phyloP scores from a whole-genome alignment of 2,113 vertebrate genomes.

The Pseudolaguvia tuberculata region DNA sequence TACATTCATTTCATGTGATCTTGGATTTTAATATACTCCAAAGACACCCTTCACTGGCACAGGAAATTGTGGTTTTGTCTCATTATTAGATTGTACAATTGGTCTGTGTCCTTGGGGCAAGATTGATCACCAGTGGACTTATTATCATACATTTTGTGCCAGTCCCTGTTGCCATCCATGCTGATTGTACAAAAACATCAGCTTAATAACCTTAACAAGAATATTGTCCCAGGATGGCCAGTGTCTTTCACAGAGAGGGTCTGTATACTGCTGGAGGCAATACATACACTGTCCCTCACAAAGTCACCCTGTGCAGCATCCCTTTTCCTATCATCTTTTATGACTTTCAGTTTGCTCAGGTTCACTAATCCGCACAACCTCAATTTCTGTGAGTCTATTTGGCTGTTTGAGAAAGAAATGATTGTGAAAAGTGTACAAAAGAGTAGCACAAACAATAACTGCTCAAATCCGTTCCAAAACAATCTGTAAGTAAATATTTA shows the following conservation, averaged over 20 bases:
- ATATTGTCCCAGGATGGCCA: constrained; percentile 67
- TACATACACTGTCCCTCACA: constrained; percentile 59
- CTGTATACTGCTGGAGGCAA: constrained; percentile 57
- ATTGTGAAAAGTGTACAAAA: no score
- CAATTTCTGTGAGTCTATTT: not conserved
- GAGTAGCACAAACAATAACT: no score
- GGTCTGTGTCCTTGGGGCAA: constrained; percentile 82
- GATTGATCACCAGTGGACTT: constrained; percentile 89
- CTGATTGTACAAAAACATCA: constrained; percentile 83
- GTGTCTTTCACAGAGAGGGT: constrained; percentile 53
- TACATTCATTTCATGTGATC: constrained; percentile 44
- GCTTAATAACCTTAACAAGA: constrained; percentile 82
- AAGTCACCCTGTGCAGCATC: constrained; percentile 64
- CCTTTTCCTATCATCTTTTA: constrained; percentile 39
- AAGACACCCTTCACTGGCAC: constrained; percentile 48
- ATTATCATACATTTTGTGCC: constrained; percentile 81
- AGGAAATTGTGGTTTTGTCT: constrained; percentile 67
- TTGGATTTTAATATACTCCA: constrained; percentile 53
- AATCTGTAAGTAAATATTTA: no score
- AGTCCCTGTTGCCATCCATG: constrained; percentile 80
- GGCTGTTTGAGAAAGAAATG: no score
- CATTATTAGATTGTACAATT: constrained; percentile 74
- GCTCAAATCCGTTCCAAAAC: no score
- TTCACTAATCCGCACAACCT: constrained; percentile 44
- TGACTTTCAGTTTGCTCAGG: constrained; percentile 49